These are phyloP conservation scores for Ardeotis arabs DNA, from an alignment of 2,113 vertebrate species.

Conservation along the genomic window DNA sequence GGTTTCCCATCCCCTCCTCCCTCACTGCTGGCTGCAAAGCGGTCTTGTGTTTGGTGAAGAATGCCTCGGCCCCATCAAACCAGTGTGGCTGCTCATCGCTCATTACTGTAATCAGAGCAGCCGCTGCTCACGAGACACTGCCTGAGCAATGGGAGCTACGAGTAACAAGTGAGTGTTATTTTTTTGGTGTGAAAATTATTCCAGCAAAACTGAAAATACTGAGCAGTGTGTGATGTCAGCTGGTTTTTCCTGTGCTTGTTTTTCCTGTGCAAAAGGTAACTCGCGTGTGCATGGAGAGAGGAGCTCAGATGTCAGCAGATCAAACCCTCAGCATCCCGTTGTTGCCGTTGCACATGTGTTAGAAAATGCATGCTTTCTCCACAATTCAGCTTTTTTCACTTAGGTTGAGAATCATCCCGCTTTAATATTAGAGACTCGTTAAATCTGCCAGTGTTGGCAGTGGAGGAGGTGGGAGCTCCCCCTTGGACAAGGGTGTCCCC, in stretches of 20 bases:
- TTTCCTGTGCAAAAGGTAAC: neutral
- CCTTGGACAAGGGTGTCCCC: neutral
- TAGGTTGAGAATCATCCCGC: neutral
- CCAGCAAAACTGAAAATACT: too few relatives aligned
- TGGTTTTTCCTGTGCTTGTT: rapidly evolving
- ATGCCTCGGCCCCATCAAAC: too few relatives aligned
- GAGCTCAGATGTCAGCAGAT: neutral
- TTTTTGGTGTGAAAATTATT: neutral
- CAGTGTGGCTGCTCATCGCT: too few relatives aligned
- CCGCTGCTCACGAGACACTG: neutral
- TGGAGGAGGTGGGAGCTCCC: neutral
- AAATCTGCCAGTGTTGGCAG: neutral
- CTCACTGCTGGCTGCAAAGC: neutral
- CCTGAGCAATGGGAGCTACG: neutral
- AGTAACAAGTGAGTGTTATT: too few relatives aligned
- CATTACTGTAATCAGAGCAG: neutral
- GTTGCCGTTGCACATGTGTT: neutral
- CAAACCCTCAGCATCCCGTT: rapidly evolving
- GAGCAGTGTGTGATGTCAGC: too few relatives aligned
- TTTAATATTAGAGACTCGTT: neutral
- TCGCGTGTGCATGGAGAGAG: rapidly evolving
- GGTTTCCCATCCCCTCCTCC: neutral
- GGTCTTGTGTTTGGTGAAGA: neutral
- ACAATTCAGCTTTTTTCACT: neutral
- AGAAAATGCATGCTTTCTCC: neutral